Conservation (phyloP, 2,888 invertebrate genomes). For the Alsophila aescularia region DNA sequence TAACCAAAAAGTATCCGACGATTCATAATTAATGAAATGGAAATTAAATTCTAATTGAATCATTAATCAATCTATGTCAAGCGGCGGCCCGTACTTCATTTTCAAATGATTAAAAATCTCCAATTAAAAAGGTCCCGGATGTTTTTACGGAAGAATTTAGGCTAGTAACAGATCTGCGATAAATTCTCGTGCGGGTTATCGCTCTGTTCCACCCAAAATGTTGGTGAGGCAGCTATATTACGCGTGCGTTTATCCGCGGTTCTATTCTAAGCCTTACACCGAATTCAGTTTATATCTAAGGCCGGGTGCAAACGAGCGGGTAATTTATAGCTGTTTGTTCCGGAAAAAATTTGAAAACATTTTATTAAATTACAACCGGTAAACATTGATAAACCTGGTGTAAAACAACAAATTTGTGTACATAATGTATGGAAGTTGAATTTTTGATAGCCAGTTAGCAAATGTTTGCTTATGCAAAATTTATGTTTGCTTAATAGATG, state of each 20-base stretch:
- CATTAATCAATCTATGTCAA: slow-evolving; percentile 48
- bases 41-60: slow-evolving; percentile 45
- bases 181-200: not conserved
- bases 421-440: slow-evolving; percentile 33
- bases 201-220: not conserved
- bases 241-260: not conserved
- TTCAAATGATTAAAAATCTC: slow-evolving; percentile 48
- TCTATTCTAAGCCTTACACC: slow-evolving; percentile 6
- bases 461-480: slow-evolving; percentile 4
- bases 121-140: slow-evolving; percentile 46
- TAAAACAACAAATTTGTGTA: slow-evolving; percentile 40
- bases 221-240: slow-evolving; percentile 3
- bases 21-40: slow-evolving; percentile 27
- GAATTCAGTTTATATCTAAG: slow-evolving; percentile 34
- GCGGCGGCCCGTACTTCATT: slow-evolving; percentile 44
- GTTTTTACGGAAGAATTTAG: slow-evolving; percentile 35
- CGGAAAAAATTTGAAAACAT: slow-evolving; percentile 35
- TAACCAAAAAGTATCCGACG: not conserved
- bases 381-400: slow-evolving; percentile 40
- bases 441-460: slow-evolving; percentile 27
- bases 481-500: not conserved
- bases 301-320: slow-evolving; percentile 34
- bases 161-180: not conserved
- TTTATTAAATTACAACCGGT: slow-evolving; percentile 41
- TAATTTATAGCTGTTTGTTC: slow-evolving; percentile 40